Base-by-base conservation (phyloP, 2,888 invertebrate species). In the Lepeophtheirus nordmannii region DNA sequence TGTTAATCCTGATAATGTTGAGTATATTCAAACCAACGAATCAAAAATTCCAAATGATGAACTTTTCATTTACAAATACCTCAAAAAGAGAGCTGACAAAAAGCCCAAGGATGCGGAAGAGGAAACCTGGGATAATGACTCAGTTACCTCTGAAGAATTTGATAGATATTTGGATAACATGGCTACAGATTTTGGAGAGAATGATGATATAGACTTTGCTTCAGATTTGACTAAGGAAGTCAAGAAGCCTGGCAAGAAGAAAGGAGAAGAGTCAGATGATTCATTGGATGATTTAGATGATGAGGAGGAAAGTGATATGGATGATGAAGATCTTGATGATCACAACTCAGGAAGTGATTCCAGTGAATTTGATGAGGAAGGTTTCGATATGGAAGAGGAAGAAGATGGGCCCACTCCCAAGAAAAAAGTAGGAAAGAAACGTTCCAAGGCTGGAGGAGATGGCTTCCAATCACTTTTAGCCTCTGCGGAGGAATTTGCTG, bases 401-500 rank as follows among this genome's bases (percentile, higher is more conserved):
- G 63, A 58, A 12, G 58, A 58, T 37, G 39, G 17, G 10, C 38
- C 14, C 2, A 1, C 39, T 11, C 53, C 30, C 22, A n/a, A 37
- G 14, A 64, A 40, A n/a, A 62, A 57, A 65, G 11, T 3, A 37
- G 17, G 38, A 22, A 67, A 39, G 23, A 67, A 20, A 14, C 56
- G 23, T 37, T 17, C 17, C 12, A 22, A 23, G 40, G 60, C 71
- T 87, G 41, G 89, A 89, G 76, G 87, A 87, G 2, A 85, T 41
- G 69, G 69, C 14, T 69, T 71, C 68, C 65, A 62, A 1, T 74
- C 74, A 61, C 71, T 87, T 41, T 89, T 89, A 76, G 87, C 88
- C 2, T 85, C 88, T 0, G 89, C 89, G 0, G 90, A 90, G 75
- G 85, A 91, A 76, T 93, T 93, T 78, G 85, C 91, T 0, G 84